These are phyloP conservation scores for Drosophila seclusa DNA, from an alignment of 2,888 invertebrate species.

Conservation along the genomic window DNA sequence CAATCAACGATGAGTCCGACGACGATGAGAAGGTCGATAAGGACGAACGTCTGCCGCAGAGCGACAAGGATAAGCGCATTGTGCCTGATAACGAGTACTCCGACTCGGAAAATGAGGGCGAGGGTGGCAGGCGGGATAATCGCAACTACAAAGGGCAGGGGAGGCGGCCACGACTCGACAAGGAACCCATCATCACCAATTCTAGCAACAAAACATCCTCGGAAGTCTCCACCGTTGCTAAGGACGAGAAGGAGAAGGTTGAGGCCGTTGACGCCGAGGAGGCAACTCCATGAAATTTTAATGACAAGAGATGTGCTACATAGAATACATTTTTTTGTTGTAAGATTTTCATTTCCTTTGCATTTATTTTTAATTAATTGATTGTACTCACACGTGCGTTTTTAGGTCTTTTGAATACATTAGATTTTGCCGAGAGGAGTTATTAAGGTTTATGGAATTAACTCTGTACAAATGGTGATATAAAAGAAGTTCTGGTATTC, in stretches of 20 bases:
- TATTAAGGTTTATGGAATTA: no score
- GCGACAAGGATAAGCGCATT: conserved; percentile 95
- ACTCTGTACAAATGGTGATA: no score
- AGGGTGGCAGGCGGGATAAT: conserved; percentile 87
- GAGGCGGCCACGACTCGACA: conserved; percentile 91
- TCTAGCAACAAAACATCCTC: conserved; percentile 67
- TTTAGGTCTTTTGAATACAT: no score
- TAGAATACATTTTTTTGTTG: no score
- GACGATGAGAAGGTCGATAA: conserved; percentile 96
- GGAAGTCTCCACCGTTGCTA: conserved; percentile 82
- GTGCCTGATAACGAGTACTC: conserved; percentile 97
- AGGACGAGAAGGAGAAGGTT: conserved; percentile 90
- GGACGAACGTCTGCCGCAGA: conserved; percentile 94
- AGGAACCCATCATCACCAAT: conserved; percentile 83
- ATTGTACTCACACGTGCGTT: no score
- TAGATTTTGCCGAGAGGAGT: no score
- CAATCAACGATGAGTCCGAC: conserved; percentile 85
- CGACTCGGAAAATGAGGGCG: conserved; percentile 96
- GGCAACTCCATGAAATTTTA: no score
- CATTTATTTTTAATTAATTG: no score
- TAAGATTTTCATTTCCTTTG: no score
- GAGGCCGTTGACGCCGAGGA: conserved; percentile 49
- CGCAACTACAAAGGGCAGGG: conserved; percentile 87
- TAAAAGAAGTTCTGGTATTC: no score
- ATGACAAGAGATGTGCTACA: no score